These are phyloP conservation scores for Temnothorax ravouxi DNA, from an alignment of 2,888 invertebrate genomes.

Conservation along the genomic window DNA sequence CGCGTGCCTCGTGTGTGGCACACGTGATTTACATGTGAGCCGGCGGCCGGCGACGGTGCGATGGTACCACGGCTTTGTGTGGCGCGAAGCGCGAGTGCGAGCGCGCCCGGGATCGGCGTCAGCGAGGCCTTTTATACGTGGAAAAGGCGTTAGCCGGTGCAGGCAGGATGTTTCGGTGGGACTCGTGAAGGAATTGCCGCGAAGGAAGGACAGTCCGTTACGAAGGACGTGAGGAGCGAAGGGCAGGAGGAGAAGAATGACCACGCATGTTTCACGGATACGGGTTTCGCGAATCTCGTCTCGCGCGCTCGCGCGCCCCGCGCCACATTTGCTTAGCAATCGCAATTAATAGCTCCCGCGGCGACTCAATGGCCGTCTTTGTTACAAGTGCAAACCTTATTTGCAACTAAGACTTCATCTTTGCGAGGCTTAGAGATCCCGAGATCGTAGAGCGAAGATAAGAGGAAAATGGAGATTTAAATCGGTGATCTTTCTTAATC, in stretches of 20 bases:
- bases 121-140: conserved; percentile 67
- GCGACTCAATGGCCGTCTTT: conserved; percentile 47
- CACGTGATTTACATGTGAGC: conserved; percentile 77
- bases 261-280: conserved; percentile 38
- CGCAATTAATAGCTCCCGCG: conserved; percentile 53
- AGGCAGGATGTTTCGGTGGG: conserved; percentile 78
- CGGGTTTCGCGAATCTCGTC: conserved; percentile 42
- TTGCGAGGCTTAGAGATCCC: conserved; percentile 37
- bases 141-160: conserved; percentile 68
- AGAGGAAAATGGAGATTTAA: conserved; percentile 17
- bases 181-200: conserved; percentile 77
- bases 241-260: conserved; percentile 32
- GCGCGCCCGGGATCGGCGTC: conserved; percentile 43
- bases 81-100: conserved; percentile 39
- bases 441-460: conserved; percentile 1
- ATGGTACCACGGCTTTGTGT: conserved; percentile 50
- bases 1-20: conserved; percentile 73
- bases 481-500: background rate
- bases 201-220: conserved; percentile 64
- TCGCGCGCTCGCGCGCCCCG: background rate
- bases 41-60: conserved; percentile 66
- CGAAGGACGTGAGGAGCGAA: conserved; percentile 38
- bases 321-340: conserved; percentile 51
- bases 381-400: conserved; percentile 49
- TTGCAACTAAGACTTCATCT: conserved; percentile 41